Base-by-base conservation (phyloP, 2,797 vertebrate species). In the Myotis vivesi region DNA sequence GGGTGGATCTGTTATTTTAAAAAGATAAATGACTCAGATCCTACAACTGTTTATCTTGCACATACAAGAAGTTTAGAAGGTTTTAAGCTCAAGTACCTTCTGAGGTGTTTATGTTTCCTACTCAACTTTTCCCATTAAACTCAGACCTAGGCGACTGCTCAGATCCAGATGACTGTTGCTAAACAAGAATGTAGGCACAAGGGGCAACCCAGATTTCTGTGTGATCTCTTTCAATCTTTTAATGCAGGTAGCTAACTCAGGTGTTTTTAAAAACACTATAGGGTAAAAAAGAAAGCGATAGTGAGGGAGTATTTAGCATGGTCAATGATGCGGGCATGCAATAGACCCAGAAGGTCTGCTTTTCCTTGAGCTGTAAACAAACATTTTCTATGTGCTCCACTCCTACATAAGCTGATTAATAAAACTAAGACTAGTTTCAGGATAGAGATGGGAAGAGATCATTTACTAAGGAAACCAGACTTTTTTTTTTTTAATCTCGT, bases 381-480 rank as follows among this genome's bases (percentile, higher is more conserved):
- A 79, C 33, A 83, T 83, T 80, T 95, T 71, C 69, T 49, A 25
- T 79, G 71, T 81, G 55, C n/a, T 84, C 57, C 15, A 71, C 49
- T 92, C 38, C 76, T 68, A 28, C 30, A 77, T 84, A 66, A 88
- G 17, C 13, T 46, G 81, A 86, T 94, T 85, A 94, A 83, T 87
- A 95, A 93, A 96, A 94, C 73, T 87, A 82, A 96, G 51, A 76
- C 51, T 30, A 28, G 20, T 93, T 89, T 83, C 66, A 38, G 33
- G 53, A 94, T 87, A 55, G 38, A 88, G 93, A n/a, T 73, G 55
- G 68, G 16, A 90, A 96, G 23, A 92, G 83, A 89, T 96, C 82
- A 85, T 93, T 96, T 97, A 62, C 1, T 81, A 93, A 87, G 41
- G 64, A 96, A 97, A 92, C 41, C 80, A 93, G 49, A 49, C 92